A percentile compares a stretch with the other conserved stretches of the same genome.
Conservation (phyloP, 2,888 invertebrate species). For the Drosophila atripex region DNA sequence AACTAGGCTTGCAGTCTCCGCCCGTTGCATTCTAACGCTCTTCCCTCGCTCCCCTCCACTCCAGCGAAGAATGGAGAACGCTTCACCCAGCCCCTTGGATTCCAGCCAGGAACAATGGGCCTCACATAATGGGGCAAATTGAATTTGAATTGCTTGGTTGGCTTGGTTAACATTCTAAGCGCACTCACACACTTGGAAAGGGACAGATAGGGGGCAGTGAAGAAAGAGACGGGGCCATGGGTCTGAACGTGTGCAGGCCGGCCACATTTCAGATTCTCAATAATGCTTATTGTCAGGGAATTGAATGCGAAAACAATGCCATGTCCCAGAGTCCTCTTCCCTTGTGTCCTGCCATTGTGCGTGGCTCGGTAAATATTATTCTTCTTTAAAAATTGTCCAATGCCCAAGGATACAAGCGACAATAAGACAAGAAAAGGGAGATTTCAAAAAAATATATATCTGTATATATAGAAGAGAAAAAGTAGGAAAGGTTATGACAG, state of each 20-base stretch:
- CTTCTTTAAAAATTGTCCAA: slow-evolving; percentile 69
- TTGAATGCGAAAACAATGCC: slow-evolving; percentile 74
- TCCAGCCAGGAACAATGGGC: slow-evolving; percentile 75
- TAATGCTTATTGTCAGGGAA: slow-evolving; percentile 73
- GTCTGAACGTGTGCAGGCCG: slow-evolving; percentile 25
- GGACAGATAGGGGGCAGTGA: slow-evolving; percentile 3
- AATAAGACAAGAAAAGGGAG: slow-evolving; percentile 27
- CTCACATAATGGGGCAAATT: slow-evolving; percentile 81
- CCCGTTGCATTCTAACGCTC: slow-evolving; percentile 34
- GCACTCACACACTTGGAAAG: slow-evolving; percentile 32
- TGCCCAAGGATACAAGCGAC: slow-evolving; percentile 23
- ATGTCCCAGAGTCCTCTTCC: slow-evolving; percentile 31
- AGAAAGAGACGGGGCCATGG: slow-evolving; percentile 13
- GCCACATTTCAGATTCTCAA: slow-evolving; percentile 59
- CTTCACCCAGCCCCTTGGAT: slow-evolving; percentile 51
- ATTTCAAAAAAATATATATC: slow-evolving; percentile 50
- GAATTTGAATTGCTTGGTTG: slow-evolving; percentile 81
- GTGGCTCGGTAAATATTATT: slow-evolving; percentile 77
- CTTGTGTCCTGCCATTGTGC: slow-evolving; percentile 62
- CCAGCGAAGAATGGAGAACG: slow-evolving; percentile 21
- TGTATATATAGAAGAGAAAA: background rate
- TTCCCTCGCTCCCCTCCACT: background rate
- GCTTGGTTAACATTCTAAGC: slow-evolving; percentile 45
- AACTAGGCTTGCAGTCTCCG: slow-evolving; percentile 65
- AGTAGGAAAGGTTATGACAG: slow-evolving; percentile 65